Evolutionary conservation across 2,113 vertebrate species (phyloP).

Genomic region (Halichoerus grypus): DNA sequence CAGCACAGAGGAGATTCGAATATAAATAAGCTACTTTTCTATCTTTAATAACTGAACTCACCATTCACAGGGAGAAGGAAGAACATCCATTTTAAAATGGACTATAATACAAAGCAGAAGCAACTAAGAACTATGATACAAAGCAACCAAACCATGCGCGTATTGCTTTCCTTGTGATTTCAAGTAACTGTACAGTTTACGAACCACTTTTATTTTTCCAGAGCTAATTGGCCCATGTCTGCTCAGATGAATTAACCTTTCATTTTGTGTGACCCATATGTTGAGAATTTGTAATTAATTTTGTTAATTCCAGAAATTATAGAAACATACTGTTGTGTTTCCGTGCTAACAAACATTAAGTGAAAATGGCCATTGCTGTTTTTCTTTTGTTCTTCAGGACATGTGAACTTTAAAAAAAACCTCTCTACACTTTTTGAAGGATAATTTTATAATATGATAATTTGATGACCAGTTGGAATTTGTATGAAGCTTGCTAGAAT

Average conservation of each 20-base stretch:
- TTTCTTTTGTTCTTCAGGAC: background rate
- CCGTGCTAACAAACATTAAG: background rate
- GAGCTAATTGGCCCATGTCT: background rate
- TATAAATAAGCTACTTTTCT: background rate
- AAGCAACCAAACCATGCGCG: accelerated
- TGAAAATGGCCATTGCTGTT: background rate
- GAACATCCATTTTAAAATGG: background rate
- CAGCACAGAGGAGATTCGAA: background rate
- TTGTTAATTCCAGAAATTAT: background rate
- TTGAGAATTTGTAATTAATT: conserved; percentile 16
- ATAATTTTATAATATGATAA: background rate
- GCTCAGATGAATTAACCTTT: background rate
- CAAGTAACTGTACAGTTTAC: background rate
- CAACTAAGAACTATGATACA: too few species aligned
- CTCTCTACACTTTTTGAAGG: background rate
- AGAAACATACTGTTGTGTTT: background rate
- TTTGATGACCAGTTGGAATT: background rate
- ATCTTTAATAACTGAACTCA: background rate
- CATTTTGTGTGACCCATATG: background rate
- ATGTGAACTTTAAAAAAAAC: background rate
- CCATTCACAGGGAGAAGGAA: background rate
- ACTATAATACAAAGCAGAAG: background rate
- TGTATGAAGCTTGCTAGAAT: background rate
- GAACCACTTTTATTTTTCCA: background rate
- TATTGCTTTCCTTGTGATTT: background rate